phyloP scores from a whole-genome alignment of 2,113 vertebrate genomes.

The Spilogale gracilis region DNA sequence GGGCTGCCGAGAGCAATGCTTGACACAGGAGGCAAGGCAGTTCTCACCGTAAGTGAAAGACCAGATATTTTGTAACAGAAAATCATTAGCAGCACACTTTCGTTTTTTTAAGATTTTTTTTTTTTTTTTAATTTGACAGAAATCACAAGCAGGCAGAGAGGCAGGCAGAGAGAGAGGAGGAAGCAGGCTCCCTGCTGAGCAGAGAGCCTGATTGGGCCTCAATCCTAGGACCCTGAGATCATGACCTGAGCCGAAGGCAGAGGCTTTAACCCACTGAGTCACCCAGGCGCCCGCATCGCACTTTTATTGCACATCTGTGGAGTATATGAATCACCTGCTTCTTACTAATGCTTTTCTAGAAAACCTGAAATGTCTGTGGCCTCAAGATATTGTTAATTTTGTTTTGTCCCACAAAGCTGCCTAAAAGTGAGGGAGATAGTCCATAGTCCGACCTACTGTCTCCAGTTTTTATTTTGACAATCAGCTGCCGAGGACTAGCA shows the following conservation, averaged over 20 bases:
- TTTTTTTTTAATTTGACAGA: too few species aligned
- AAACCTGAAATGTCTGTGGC: background rate
- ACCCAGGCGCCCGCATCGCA: background rate
- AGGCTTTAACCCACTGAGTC: too few species aligned
- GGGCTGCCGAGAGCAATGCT: background rate
- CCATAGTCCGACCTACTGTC: background rate
- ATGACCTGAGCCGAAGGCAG: too few species aligned
- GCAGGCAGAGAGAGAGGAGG: too few species aligned
- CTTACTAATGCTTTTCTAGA: background rate
- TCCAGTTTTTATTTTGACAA: background rate
- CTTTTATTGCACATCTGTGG: background rate
- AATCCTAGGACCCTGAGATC: too few species aligned
- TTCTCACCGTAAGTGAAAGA: background rate
- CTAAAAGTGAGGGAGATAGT: background rate
- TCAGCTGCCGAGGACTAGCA: background rate
- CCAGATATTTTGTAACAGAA: background rate
- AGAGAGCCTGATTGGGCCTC: too few species aligned
- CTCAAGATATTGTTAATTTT: conserved; percentile 18
- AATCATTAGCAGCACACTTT: background rate
- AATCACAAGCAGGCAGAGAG: too few species aligned
- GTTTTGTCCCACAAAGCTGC: background rate
- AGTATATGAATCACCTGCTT: background rate
- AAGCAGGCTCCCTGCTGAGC: too few species aligned
- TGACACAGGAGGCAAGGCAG: background rate
- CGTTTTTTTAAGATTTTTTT: too few species aligned